Base-by-base conservation (phyloP, 2,888 invertebrate species). In the Scaptomyza cyrtandrae region DNA sequence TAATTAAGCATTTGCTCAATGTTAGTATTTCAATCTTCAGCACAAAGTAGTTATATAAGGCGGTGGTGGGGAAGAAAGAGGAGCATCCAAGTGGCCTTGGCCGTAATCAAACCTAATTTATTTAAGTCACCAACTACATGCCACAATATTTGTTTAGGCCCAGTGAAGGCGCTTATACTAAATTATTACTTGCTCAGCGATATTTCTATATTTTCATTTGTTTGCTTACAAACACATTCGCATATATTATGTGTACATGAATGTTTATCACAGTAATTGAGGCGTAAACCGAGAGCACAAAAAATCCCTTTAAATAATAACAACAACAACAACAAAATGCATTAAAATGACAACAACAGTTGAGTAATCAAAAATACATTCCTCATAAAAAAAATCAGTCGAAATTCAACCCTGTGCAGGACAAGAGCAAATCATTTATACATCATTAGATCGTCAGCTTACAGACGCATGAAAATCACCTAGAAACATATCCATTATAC, bases 21-120 rank as follows among this genome's bases (percentile, higher is more conserved):
- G 58, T 13, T 35, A 73, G 75, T 81, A 81, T 75, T 86, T 84
- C 79, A 81, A 71, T 86, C 66, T 70, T 55, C 24, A 62, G 48
- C 48, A 66, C 52, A 71, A 78, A 68, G 66, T 70, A 53, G 60
- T 52, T 72, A 59, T 72, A 61, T 54, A 29, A 46, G 7, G 45
- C 10, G 10, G 33, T 33, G 33, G 27, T n/a, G 1, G 1, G 5
- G 7, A 4, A 5, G 52, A 11, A 27, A 11, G 7, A n/a, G 14
- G 10, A 29, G 45, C 19, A 44, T 13, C 66, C 62, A 64, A 59
- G 10, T 74, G 78, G 68, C 74, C 78, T 65, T 74, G 84, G 63
- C 67, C 85, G 81, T 72, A 78, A 81, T 74, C 82, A 85, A 61
- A 89, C 74, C 74, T 81, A 89, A 88, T 85, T 85, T 87, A 84